Evolutionary conservation across 2,888 invertebrate genomes (phyloP), one percentile per base, ranked within the genome.

Genomic region (Tetanocera ferruginea): DNA sequence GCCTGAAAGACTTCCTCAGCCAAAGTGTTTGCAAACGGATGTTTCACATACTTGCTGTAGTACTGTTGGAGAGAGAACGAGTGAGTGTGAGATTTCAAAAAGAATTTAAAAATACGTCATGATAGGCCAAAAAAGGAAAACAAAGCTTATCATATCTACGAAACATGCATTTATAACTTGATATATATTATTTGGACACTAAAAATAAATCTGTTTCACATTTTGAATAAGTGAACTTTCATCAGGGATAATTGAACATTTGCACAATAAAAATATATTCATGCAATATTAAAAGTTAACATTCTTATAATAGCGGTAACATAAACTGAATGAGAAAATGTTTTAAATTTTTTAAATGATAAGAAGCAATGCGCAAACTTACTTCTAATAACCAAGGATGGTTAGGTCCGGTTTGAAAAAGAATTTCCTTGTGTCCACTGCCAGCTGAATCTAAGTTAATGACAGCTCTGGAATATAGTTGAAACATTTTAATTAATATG

Each of bases 371-470:
- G 52, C 31, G 23, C 8, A 25, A 1, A 80, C 79, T 79, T 76
- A 93, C 92, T 69, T 91, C 89, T 78, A 95, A 89, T 0, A 95
- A 89, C 90, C 95, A 93, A 0, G 94, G 92, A 85, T 93, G 93
- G 67, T 92, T 90, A 2, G 96, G 96, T 0, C 95, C 95, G 70
- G 94, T 93, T 91, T 98, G 98, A 87, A 98, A 98, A 6, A 98
- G 90, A 70, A 95, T 91, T 82, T 98, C 96, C 80, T 96, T 94
- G 3, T 97, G 97, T 49, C 98, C 98, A 86, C 96, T 95, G 0
- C 98, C 98, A 64, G 95, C 96, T 0, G 97, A 95, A 88, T 98
- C 98, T 79, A 98, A 89, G 89, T 98, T 98, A 60, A 98, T 92
- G 73, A 98, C 94, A 0, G 94, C 93, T 69, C 93, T 91, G 60